phyloP scores from a whole-genome alignment of 2,888 invertebrate genomes.

The Rhorus exstirpatorius region DNA sequence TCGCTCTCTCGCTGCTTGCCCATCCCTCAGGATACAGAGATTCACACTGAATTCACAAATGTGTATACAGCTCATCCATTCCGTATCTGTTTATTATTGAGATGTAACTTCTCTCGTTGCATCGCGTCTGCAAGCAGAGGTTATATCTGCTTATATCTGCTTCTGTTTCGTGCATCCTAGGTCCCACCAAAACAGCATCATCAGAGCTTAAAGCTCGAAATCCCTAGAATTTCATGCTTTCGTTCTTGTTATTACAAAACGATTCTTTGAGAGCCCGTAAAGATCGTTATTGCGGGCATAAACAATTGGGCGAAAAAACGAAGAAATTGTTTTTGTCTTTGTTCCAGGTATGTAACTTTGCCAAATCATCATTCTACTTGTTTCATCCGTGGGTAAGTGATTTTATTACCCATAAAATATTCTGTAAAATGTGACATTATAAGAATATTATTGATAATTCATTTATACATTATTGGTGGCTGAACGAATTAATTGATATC shows the following conservation, averaged over 20 bases:
- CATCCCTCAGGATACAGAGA: constrained; percentile 62
- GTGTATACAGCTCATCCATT: constrained; percentile 65
- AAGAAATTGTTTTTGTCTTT: constrained; percentile 21
- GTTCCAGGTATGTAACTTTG: constrained; percentile 58
- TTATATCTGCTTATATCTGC: constrained; percentile 49
- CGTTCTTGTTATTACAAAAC: background rate
- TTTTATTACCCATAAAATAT: background rate
- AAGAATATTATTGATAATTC: constrained; percentile 42
- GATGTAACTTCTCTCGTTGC: constrained; percentile 69
- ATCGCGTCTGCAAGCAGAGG: constrained; percentile 51
- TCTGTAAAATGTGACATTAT: background rate
- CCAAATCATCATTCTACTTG: background rate
- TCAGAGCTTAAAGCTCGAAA: no score
- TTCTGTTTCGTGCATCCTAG: background rate
- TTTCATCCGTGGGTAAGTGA: constrained; percentile 41
- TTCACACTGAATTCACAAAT: constrained; percentile 35
- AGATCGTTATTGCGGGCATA: background rate
- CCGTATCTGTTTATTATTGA: constrained; percentile 80
- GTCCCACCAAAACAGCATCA: background rate
- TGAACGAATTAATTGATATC: constrained; percentile 55
- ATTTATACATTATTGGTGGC: constrained; percentile 16
- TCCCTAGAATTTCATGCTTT: background rate
- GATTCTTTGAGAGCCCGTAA: background rate
- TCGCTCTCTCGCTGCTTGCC: constrained; percentile 33
- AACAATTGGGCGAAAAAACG: background rate